phyloP scores from a whole-genome alignment of 2,113 vertebrate species.

The Micronycteris hirsuta region DNA sequence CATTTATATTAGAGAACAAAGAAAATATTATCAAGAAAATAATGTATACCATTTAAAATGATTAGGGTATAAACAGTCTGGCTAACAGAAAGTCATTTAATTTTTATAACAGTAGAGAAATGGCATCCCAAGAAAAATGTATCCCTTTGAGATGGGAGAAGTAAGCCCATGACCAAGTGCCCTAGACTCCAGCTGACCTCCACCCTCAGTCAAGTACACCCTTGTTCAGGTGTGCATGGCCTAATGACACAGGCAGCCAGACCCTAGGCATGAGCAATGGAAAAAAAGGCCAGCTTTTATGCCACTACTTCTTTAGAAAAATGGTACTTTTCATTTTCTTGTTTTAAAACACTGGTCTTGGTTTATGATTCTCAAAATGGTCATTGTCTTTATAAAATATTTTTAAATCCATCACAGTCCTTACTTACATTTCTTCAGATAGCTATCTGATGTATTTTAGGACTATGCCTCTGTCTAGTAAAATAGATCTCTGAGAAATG shows the following conservation, averaged over 20 bases:
- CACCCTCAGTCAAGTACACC: rapidly evolving
- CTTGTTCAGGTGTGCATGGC: background rate
- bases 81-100: background rate
- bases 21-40: background rate
- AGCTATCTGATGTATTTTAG: background rate
- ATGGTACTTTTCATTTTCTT: background rate
- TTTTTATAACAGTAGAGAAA: background rate
- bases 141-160: background rate
- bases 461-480: background rate
- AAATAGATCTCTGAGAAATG: background rate
- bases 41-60: background rate
- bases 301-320: background rate
- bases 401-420: background rate
- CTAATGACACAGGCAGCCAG: too few species aligned
- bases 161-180: background rate
- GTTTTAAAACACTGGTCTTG: background rate
- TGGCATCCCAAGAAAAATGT: background rate
- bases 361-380: background rate
- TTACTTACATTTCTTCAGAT: background rate
- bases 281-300: background rate
- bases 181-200: background rate
- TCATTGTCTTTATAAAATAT: background rate
- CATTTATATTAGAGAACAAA: background rate
- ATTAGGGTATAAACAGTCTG: background rate
- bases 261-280: too few species aligned